Evolutionary conservation across 1,140 invertebrate genomes (phyloP).

Genomic region (Branchinecta lynchi): DNA sequence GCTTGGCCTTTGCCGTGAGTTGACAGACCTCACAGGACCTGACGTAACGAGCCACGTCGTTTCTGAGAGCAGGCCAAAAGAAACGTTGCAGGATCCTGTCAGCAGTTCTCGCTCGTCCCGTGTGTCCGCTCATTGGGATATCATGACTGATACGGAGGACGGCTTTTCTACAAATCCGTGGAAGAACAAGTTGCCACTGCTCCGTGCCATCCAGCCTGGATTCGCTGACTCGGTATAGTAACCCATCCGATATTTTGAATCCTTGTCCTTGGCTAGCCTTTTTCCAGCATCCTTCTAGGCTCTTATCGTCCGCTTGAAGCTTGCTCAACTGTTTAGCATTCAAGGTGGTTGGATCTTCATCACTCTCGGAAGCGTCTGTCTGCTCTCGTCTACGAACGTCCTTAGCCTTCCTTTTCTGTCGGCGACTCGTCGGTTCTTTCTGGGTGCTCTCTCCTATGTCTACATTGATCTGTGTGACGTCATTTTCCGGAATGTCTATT

Average conservation of each 20-base stretch:
- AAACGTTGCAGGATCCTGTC: conserved; percentile 15
- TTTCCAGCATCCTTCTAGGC: not conserved
- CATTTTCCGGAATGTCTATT: not conserved
- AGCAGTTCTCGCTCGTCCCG: conserved; percentile 18
- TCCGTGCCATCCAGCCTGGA: not conserved
- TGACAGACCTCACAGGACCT: conserved; percentile 23
- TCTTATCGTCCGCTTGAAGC: not conserved
- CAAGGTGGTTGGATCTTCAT: not conserved
- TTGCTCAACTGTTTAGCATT: not conserved
- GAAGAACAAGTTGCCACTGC: not conserved
- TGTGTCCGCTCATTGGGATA: conserved; percentile 16
- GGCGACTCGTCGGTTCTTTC: not conserved
- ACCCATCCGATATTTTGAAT: not conserved
- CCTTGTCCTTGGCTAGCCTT: not conserved
- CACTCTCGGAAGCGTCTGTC: not conserved
- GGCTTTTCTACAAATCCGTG: not conserved
- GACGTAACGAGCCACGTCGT: conserved; percentile 21
- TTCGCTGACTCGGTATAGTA: not conserved
- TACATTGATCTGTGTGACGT: not conserved
- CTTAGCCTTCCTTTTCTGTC: not conserved
- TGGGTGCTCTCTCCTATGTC: not conserved
- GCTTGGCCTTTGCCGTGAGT: conserved; percentile 15
- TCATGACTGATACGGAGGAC: not conserved
- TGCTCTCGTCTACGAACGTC: not conserved
- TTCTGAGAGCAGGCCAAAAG: conserved; percentile 22